These are phyloP conservation scores for Tapera naevia DNA, from an alignment of 2,797 vertebrate genomes.

Conservation along the genomic window DNA sequence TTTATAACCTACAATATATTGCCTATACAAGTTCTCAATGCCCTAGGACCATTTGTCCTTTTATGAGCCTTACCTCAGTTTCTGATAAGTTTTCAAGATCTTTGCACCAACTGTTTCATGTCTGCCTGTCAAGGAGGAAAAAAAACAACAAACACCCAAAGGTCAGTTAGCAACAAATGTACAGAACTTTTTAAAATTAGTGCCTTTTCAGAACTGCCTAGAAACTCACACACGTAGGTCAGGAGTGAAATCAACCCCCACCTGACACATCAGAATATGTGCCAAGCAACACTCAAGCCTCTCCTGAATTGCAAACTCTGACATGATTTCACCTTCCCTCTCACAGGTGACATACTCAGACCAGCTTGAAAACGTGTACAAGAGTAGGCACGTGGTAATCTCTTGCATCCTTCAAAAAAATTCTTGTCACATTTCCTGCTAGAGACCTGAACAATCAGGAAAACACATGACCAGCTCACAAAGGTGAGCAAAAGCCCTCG, in stretches of 20 bases:
- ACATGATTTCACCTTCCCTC: not conserved
- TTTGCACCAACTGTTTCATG: constrained; percentile 84
- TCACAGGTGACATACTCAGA: rapidly evolving
- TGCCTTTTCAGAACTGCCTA: not conserved
- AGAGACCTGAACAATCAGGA: not conserved
- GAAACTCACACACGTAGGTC: not conserved
- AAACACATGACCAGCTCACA: not conserved
- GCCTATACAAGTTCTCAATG: not conserved
- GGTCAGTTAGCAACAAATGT: not conserved
- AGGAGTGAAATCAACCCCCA: not conserved
- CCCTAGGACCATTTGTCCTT: not conserved
- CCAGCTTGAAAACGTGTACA: rapidly evolving
- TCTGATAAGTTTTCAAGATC: constrained; percentile 83
- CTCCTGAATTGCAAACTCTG: not conserved
- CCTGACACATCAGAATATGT: rapidly evolving
- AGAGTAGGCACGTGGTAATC: not conserved
- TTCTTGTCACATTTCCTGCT: not conserved
- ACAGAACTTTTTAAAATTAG: not conserved
- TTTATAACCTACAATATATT: not conserved
- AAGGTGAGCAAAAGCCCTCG: not conserved
- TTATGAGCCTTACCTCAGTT: constrained; percentile 78
- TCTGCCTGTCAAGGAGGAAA: constrained; percentile 74
- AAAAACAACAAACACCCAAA: not conserved
- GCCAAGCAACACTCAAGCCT: not conserved
- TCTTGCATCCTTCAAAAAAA: not conserved